phyloP scores from a whole-genome alignment of 2,113 vertebrate genomes.

The Mionectes macconnelli region DNA sequence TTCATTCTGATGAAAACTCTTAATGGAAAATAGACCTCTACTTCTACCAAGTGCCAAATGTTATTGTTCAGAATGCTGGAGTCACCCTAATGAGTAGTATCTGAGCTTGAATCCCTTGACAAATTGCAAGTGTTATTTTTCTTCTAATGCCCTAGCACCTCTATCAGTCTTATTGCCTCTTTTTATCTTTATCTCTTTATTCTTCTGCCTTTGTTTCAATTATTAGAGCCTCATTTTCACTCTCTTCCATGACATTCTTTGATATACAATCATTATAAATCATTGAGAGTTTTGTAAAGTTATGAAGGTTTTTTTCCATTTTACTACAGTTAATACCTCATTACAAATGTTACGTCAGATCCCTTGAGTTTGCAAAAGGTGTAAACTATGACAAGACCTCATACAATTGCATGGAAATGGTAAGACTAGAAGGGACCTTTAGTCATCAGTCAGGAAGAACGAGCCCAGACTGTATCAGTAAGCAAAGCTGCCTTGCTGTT shows the following conservation, averaged over 20 bases:
- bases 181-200: constrained; percentile 18
- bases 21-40: neutral
- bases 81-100: neutral
- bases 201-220: neutral
- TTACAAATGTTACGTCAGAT: neutral
- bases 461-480: neutral
- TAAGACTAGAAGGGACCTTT: neutral
- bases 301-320: neutral
- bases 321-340: neutral
- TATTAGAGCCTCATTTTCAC: neutral
- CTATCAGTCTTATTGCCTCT: neutral
- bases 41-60: neutral
- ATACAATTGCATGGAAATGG: neutral
- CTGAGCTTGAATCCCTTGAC: neutral
- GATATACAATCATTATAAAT: neutral
- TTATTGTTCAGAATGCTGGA: neutral
- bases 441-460: neutral
- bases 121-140: neutral
- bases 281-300: neutral
- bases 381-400: neutral
- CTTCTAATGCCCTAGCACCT: neutral
- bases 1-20: neutral
- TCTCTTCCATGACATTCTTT: neutral
- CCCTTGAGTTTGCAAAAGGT: neutral
- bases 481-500: neutral